A percentile compares a stretch with the other conserved stretches of the same genome.
Conservation (phyloP, 2,797 vertebrate genomes). For the Pyrocephalus nanus region DNA sequence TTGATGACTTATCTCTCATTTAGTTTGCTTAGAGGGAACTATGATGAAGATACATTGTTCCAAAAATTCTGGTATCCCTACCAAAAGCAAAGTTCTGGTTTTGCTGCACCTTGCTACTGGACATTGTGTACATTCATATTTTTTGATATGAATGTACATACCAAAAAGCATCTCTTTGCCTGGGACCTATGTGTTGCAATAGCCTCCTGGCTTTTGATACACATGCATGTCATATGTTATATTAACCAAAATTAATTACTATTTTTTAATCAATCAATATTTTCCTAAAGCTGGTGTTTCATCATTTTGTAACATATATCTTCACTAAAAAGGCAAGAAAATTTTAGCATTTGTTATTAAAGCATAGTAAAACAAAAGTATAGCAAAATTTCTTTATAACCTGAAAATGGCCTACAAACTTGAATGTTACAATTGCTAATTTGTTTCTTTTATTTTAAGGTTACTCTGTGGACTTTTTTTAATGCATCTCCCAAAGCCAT, state of each 20-base stretch:
- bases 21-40: not conserved
- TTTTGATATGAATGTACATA: no score
- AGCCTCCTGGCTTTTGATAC: not conserved
- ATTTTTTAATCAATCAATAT: not conserved
- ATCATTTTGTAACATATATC: not conserved
- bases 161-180: not conserved
- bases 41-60: not conserved
- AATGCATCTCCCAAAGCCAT: not conserved
- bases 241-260: not conserved
- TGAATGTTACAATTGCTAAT: not conserved
- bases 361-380: not conserved
- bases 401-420: not conserved
- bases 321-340: not conserved
- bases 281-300: not conserved
- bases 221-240: not conserved
- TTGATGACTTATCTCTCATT: not conserved
- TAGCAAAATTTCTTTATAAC: not conserved
- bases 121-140: not conserved
- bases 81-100: not conserved
- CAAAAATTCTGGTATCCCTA: not conserved
- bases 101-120: not conserved
- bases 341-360: not conserved
- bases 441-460: not conserved
- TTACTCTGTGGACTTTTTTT: not conserved
- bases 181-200: not conserved